Conservation (phyloP, 2,888 invertebrate species). For the Sepiola atlantica region DNA sequence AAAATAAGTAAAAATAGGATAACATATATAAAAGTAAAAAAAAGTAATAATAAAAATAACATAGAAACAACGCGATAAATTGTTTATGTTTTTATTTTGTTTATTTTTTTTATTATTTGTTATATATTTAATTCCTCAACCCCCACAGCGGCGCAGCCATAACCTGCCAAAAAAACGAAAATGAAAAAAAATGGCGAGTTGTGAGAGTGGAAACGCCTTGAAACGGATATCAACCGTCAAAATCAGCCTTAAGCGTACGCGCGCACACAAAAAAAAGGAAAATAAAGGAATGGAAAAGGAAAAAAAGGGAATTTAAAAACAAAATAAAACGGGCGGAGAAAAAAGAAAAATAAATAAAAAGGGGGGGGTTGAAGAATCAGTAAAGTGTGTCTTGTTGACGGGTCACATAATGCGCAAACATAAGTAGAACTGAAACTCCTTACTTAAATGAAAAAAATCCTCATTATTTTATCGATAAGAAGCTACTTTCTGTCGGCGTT, state of each 20-base stretch:
- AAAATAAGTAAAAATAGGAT: not conserved
- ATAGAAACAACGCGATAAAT: not conserved
- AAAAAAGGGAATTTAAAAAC: no score
- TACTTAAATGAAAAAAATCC: not conserved
- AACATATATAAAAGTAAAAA: not conserved
- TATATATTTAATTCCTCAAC: not conserved
- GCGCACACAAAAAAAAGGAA: not conserved
- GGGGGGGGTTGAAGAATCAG: not conserved
- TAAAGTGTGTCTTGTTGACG: not conserved
- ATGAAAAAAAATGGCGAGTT: not conserved
- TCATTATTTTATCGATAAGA: not conserved
- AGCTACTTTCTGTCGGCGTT: not conserved
- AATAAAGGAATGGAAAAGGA: not conserved
- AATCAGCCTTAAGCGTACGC: not conserved
- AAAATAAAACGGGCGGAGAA: no score
- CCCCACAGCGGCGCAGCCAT: not conserved
- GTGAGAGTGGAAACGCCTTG: not conserved
- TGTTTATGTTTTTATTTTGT: not conserved
- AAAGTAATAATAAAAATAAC: not conserved
- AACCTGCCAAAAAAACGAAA: not conserved
- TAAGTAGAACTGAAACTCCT: not conserved
- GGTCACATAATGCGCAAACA: not conserved
- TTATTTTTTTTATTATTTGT: not conserved
- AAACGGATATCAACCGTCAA: not conserved
- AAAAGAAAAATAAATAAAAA: not conserved